Evolutionary conservation across 1,140 invertebrate genomes (phyloP).

Genomic region (Pseudomyrmex dendroicus): DNA sequence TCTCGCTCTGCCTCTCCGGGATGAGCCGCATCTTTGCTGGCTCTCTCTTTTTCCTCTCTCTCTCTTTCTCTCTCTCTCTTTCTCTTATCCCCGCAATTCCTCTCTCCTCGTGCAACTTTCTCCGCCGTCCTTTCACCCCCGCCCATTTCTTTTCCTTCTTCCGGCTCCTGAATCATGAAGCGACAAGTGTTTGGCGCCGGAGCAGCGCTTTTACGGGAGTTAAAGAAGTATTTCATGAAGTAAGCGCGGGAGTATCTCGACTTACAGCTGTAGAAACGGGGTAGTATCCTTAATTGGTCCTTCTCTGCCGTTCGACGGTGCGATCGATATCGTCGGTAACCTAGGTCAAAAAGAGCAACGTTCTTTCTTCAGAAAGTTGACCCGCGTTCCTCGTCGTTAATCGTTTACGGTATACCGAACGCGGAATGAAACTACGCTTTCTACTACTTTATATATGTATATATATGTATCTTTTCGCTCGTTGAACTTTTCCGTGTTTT

Average conservation of each 20-base stretch:
- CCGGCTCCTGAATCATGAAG: constrained; percentile 65
- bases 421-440: constrained; percentile 16
- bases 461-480: no score
- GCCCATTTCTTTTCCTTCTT: constrained; percentile 58
- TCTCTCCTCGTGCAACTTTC: constrained; percentile 25
- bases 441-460: no score
- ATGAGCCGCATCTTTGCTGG: background rate
- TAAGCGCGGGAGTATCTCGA: constrained; percentile 55
- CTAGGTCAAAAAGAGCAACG: constrained; percentile 45
- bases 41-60: background rate
- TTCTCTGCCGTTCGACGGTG: constrained; percentile 4
- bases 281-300: constrained; percentile 57
- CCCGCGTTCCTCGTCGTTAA: constrained; percentile 50
- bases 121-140: constrained; percentile 47
- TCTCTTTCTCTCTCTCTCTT: background rate
- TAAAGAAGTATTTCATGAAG: constrained; percentile 59
- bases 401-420: constrained; percentile 31
- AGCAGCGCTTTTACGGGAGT: constrained; percentile 53
- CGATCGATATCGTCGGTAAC: constrained; percentile 50
- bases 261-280: constrained; percentile 54
- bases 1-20: constrained; percentile 35
- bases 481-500: constrained; percentile 28
- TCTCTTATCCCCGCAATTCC: constrained; percentile 17
- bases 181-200: constrained; percentile 69
- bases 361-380: constrained; percentile 42